Conservation (phyloP, 2,888 invertebrate species). For the Thymelicus sylvestris region DNA sequence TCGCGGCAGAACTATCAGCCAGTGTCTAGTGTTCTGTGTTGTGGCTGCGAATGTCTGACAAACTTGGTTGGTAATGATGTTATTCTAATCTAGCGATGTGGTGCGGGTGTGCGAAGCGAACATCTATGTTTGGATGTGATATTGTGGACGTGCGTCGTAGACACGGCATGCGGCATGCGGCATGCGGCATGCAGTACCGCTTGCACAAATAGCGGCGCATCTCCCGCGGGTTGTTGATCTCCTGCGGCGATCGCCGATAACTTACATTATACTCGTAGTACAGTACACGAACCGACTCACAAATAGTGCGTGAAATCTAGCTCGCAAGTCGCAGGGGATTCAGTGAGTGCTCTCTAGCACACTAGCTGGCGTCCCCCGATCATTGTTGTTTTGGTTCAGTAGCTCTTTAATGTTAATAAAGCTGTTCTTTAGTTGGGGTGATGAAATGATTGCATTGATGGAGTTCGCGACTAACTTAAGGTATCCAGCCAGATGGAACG, state of each 20-base stretch:
- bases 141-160: neutral
- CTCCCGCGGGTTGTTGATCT: slow-evolving; percentile 20
- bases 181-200: neutral
- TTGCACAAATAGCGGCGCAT: slow-evolving; percentile 14
- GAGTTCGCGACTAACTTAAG: no score
- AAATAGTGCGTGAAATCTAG: slow-evolving; percentile 21
- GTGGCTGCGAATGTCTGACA: neutral
- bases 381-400: neutral
- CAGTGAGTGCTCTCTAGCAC: neutral
- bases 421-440: no score
- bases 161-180: neutral
- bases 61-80: neutral
- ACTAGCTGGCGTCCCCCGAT: neutral
- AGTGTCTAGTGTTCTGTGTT: no score
- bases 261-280: neutral
- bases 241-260: neutral
- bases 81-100: no score
- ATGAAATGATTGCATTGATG: no score
- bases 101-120: neutral
- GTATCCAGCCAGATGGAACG: no score
- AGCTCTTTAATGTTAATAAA: no score
- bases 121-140: neutral
- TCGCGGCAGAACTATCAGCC: no score
- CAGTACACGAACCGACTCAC: neutral
- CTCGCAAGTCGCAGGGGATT: slow-evolving; percentile 8